Percentiles rank a stretch among this genome's conserved stretches.
Conservation (phyloP, 2,797 vertebrate genomes). For the Picus viridis region DNA sequence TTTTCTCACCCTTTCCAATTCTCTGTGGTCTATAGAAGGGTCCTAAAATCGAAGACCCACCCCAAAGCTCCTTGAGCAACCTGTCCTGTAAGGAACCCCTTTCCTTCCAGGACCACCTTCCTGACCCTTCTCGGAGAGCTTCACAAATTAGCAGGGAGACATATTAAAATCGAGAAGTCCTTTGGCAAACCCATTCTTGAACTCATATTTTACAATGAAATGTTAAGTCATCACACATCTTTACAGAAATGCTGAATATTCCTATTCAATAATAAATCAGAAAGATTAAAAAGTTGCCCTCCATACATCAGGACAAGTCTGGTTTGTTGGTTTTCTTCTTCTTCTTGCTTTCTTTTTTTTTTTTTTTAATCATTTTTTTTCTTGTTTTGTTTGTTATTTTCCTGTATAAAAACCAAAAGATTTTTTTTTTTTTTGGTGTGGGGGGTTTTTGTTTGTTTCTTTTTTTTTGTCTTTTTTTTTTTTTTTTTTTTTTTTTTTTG, state of each 20-base stretch:
- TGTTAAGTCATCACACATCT: conserved; percentile 88
- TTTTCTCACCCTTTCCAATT: conserved; percentile 67
- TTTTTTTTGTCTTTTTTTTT: conserved; percentile 40
- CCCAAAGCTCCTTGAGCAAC: conserved; percentile 55
- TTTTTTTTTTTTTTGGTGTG: neutral
- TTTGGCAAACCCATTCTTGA: conserved; percentile 87
- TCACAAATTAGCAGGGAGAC: conserved; percentile 79
- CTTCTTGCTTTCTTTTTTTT: neutral
- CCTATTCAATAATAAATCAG: conserved; percentile 85
- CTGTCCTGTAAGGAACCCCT: conserved; percentile 42
- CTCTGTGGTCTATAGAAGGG: conserved; percentile 49
- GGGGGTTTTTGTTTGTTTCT: neutral
- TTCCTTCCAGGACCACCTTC: conserved; percentile 42
- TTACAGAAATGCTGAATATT: conserved; percentile 90
- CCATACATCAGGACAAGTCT: conserved; percentile 77
- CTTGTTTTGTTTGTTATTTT: neutral
- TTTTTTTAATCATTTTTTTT: neutral
- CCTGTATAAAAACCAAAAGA: conserved; percentile 81
- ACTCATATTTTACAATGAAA: conserved; percentile 94
- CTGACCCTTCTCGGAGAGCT: conserved; percentile 58
- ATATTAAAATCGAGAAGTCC: conserved; percentile 87
- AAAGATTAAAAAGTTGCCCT: conserved; percentile 89
- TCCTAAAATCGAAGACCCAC: conserved; percentile 49
- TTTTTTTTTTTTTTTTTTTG: conserved; percentile 34
- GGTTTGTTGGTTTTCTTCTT: conserved; percentile 21